Evolutionary conservation across 2,113 vertebrate genomes (phyloP), one percentile per base, ranked within the genome.

Genomic region (Pyxicephalus adspersus): DNA sequence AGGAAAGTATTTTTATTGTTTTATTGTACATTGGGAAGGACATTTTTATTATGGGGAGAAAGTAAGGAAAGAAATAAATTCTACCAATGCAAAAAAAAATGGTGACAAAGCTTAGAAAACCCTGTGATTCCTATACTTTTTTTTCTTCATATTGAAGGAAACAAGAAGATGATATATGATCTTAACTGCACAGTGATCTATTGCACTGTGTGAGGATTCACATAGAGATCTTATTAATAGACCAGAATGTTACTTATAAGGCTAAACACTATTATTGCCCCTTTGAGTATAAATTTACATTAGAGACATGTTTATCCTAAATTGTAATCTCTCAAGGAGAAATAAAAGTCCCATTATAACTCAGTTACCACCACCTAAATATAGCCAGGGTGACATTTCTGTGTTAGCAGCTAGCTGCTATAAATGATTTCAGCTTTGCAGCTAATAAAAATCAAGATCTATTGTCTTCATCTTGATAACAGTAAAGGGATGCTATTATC

Each of bases 81-180:
- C 4, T 5, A 38, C 1, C 3, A 5, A 38, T 5, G 7, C 11
- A 1, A 38, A 38, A 38, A 38, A 13, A 45, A 45, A 13, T 13
- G 11, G 38, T 45, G 9, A 11, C 11, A 13, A 13, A 2, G 8
- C 38, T 45, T 8, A 11, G 2, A 45, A 13, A 13, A 45, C 38
- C 1, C 38, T 45, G 38, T 38, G 38, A 45, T 13, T 45, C 9
- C 38, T 13, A 45, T 45, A 45, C 15, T 45, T 45, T 45, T 9
- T 9, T 45, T 8, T 45, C 38, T 2, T 9, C 11, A 45, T 45
- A 45, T 25, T 2, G 52, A 18, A 70, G 52, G 57, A 73, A n/a
- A 73, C 51, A 73, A 57, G 54, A 19, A 28, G 51, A n/a, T 34
- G 50, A 58, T 73, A 31, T 54, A 58, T 58, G 34, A 58, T 16